Base-by-base conservation (phyloP, 2,797 vertebrate species). In the Helicolenus hilgendorfi region DNA sequence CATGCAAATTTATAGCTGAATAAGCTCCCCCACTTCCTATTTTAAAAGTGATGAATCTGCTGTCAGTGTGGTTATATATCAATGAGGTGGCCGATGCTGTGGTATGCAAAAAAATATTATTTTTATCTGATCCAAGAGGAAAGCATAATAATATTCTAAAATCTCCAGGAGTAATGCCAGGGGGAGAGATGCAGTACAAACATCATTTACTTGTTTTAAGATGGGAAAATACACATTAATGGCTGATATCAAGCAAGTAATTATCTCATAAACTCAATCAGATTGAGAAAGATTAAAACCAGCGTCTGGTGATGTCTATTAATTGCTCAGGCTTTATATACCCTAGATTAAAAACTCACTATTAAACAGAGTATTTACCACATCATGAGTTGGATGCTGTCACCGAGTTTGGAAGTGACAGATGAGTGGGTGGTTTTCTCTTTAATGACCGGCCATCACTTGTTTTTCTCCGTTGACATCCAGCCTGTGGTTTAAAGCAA, bases 341-440 rank as follows among this genome's bases (percentile, higher is more conserved):
- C 10, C 2, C 5, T 27, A 8, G 14, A 63, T 29, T 10, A 58
- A 33, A 78, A 55, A 15, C 1, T 26, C 18, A 18, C 10, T 24
- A 49, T 27, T 35, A 29, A 78, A 53, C 55, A 22, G 33, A 77
- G 59, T 22, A 55, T 56, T 62, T 36, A 10, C 31, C 27, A 33
- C n/a, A 59, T 68, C 36, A 67, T 7, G 11, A 29, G 15, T 27
- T 60, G 36, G 62, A 81, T 70, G 59, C 49, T 55, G 31, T 36
- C 62, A 74, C 15, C 45, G 60, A 67, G 24, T 60, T 55, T 72
- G 49, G 27, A 71, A 73, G 53, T 84, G 85, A 86, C 62, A 81
- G 77, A 67, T 75, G 76, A 89, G 78, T 71, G 38, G 58, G 33
- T 49, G 22, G 58, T 81, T 83, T 63, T 67, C 62, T 49, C n/a